Conservation (phyloP, 2,888 invertebrate genomes). For the Megamerina dolium region DNA sequence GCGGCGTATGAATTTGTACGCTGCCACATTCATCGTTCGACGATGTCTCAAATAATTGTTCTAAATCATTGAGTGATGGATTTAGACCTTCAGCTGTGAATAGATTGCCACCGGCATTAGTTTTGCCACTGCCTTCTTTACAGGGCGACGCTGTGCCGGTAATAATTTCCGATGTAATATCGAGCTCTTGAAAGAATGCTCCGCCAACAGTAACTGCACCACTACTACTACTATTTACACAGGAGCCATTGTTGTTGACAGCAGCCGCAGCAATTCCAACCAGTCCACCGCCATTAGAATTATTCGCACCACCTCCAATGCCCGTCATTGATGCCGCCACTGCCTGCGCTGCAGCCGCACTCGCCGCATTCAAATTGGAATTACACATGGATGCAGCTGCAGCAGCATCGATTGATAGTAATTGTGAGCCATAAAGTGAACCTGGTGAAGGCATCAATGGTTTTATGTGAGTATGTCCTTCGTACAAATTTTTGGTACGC, state of each 20-base stretch:
- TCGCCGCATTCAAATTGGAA: neutral
- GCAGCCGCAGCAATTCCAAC: constrained; percentile 33
- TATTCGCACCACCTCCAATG: constrained; percentile 6
- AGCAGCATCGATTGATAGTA: constrained; percentile 34
- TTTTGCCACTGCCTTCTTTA: constrained; percentile 42
- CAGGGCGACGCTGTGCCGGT: constrained; percentile 32
- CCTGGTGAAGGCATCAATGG: constrained; percentile 49
- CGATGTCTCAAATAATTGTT: constrained; percentile 84
- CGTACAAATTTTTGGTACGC: constrained; percentile 55
- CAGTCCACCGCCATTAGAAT: constrained; percentile 26
- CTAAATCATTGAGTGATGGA: constrained; percentile 83
- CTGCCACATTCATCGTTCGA: constrained; percentile 45
- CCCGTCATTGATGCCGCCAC: constrained; percentile 1
- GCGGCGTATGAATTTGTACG: constrained; percentile 80
- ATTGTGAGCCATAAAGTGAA: constrained; percentile 36
- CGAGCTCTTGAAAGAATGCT: constrained; percentile 32
- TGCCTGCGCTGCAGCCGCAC: constrained; percentile 4
- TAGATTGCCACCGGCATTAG: constrained; percentile 52
- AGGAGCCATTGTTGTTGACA: constrained; percentile 15
- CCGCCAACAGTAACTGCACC: constrained; percentile 16
- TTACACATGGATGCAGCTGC: constrained; percentile 14
- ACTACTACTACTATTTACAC: constrained; percentile 14
- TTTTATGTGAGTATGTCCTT: constrained; percentile 54
- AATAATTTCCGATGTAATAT: constrained; percentile 33
- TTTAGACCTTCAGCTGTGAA: constrained; percentile 85